Base-by-base conservation (phyloP, 2,888 invertebrate species). In the Trissolcus japonicus region DNA sequence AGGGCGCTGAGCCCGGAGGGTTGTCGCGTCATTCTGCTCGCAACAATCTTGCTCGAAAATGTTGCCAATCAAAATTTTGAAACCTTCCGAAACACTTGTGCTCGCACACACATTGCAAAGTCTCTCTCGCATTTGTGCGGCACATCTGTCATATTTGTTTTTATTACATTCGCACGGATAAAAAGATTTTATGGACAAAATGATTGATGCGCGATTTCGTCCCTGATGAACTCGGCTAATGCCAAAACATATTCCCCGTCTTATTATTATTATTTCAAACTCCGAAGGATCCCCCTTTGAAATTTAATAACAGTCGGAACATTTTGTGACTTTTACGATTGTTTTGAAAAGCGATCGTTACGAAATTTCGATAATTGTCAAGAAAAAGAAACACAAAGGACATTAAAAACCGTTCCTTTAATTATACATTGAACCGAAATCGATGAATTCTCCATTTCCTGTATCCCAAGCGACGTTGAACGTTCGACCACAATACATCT, bases 1-100 rank as follows among this genome's bases (percentile, higher is more conserved):
- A 76, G 68, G 75, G 75, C 63, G 68, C 53, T 43, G 41, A 63
- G 46, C 59, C 54, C 48, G 14, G 55, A 57, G 63, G 75, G 57
- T 69, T 53, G 29, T 54, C 21, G 29, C 50, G 29, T 51, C 35
- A 48, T 11, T 63, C 68, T 59, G 63, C 50, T 74, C 14, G 19
- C 55, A 56, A 63, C 67, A 50, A 59, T 62, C 65, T 63, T 50
- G 51, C 25, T 57, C 48, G 11, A 57, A 50, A 74, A 67, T 67
- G 62, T 67, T 35, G 53, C 11, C 62, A 40, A 74, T 74, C 57
- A 51, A 54, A 51, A 57, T 67, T 68, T 63, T 21, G 51, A 53
- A 55, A 60, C 53, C 21, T 59, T 41, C 21, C 16, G 9, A 59
- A 59, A 53, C 67, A 43, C 53, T 51, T 50, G 50, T 11, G 59